These are phyloP conservation scores for Elysia chlorotica DNA, from an alignment of 1,140 invertebrate species.

Conservation along the genomic window DNA sequence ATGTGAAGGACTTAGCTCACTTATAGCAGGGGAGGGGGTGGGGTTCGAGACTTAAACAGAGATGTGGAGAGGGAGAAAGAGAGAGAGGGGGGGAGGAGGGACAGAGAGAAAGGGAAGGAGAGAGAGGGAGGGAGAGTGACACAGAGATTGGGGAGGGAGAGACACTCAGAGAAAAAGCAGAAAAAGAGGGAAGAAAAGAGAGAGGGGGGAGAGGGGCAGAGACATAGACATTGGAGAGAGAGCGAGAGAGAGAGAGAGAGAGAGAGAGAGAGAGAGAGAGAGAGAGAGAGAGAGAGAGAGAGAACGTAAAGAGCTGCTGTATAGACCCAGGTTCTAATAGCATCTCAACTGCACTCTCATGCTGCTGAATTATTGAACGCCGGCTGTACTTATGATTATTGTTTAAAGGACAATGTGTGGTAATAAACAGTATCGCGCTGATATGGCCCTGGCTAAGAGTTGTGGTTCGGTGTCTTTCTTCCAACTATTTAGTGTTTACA, in stretches of 20 bases:
- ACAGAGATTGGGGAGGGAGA: neutral
- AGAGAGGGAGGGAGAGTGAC: neutral
- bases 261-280: neutral
- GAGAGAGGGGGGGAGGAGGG: neutral
- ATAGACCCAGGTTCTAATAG: too few relatives aligned
- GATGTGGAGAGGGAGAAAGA: slow-evolving; percentile 1
- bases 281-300: neutral
- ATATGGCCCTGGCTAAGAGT: too few relatives aligned
- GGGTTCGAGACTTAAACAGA: slow-evolving; percentile 1
- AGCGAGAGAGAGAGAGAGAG: neutral
- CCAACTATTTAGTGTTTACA: too few relatives aligned
- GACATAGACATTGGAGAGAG: neutral
- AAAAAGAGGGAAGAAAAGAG: neutral
- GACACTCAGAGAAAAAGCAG: neutral
- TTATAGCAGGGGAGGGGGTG: neutral
- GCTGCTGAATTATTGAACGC: too few relatives aligned
- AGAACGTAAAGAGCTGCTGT: neutral
- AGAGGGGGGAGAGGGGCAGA: neutral
- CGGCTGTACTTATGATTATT: too few relatives aligned
- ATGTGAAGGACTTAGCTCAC: neutral
- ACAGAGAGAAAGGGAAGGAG: neutral
- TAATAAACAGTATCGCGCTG: too few relatives aligned
- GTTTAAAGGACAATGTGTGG: too few relatives aligned
- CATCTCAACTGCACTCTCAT: too few relatives aligned
- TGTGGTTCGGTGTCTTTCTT: too few relatives aligned